A percentile compares a stretch with the other conserved stretches of the same genome.
Evolutionary conservation across 2,113 vertebrate genomes (phyloP).

Genomic region (Xenopus borealis): DNA sequence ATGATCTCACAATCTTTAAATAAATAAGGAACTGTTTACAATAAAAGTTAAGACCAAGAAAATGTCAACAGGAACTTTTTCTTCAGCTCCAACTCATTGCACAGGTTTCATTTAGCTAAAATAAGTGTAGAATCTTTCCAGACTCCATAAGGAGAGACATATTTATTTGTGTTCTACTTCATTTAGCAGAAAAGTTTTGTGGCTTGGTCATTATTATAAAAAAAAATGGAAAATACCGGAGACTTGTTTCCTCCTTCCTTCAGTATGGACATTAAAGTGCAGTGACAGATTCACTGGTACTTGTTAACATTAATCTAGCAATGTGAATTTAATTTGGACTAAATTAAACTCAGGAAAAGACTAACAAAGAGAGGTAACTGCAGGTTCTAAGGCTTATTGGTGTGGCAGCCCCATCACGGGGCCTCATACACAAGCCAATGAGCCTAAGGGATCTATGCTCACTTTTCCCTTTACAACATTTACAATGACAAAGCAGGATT

Average conservation of each 20-base stretch:
- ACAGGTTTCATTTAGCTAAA: constrained; percentile 2
- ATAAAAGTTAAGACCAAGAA: too few relatives aligned
- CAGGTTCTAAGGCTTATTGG: not conserved
- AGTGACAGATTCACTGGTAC: constrained; percentile 40
- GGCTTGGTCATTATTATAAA: constrained; percentile 6
- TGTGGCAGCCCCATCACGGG: too few relatives aligned
- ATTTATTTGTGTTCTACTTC: constrained; percentile 21
- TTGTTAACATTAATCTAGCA: constrained; percentile 39
- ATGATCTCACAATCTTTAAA: too few relatives aligned
- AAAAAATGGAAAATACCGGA: constrained; percentile 17
- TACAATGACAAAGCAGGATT: too few relatives aligned
- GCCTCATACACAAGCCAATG: too few relatives aligned
- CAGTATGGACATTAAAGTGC: constrained; percentile 30
- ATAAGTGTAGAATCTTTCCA: constrained; percentile 2
- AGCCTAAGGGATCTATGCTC: too few relatives aligned
- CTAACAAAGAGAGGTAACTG: constrained; percentile 20
- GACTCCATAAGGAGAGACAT: not conserved
- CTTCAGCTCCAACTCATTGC: not conserved
- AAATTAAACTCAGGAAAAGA: constrained; percentile 1
- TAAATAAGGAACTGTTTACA: too few relatives aligned
- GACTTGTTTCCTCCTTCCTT: not conserved
- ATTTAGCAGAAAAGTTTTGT: constrained; percentile 28
- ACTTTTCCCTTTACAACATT: too few relatives aligned
- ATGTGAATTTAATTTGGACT: constrained; percentile 29
- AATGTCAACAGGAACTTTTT: not conserved